phyloP scores from a whole-genome alignment of 2,888 invertebrate species.

The Polyploca ridens region DNA sequence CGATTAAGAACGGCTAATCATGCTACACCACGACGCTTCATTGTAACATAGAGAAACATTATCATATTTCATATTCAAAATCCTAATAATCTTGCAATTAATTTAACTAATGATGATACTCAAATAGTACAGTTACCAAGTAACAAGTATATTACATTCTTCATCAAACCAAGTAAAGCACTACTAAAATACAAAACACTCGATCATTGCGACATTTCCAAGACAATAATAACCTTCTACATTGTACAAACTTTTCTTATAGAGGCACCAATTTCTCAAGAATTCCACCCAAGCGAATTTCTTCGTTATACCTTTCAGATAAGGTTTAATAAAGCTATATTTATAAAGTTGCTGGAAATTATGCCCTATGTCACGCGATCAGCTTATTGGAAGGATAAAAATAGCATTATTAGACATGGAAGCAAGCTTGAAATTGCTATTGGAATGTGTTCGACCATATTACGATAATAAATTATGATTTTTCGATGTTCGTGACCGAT shows the following conservation, averaged over 20 bases:
- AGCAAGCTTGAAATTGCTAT: slow-evolving; percentile 56
- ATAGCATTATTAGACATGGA: slow-evolving; percentile 68
- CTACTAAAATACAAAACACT: slow-evolving; percentile 56
- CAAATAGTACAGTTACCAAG: background rate
- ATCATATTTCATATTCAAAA: too few species aligned
- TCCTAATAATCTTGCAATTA: too few species aligned
- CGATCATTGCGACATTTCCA: slow-evolving; percentile 54
- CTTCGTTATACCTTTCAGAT: slow-evolving; percentile 34
- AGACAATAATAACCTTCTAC: slow-evolving; percentile 42
- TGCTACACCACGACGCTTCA: too few species aligned
- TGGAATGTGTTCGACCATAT: slow-evolving; percentile 62
- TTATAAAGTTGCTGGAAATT: slow-evolving; percentile 30
- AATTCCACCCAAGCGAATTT: slow-evolving; percentile 26
- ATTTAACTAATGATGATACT: too few species aligned
- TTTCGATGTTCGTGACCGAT: slow-evolving; percentile 46
- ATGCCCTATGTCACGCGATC: slow-evolving; percentile 57
- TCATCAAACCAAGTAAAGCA: slow-evolving; percentile 43
- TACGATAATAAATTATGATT: slow-evolving; percentile 35
- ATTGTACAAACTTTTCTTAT: slow-evolving; percentile 46
- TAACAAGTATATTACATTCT: background rate
- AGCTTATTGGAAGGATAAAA: slow-evolving; percentile 61
- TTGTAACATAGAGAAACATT: too few species aligned
- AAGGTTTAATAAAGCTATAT: slow-evolving; percentile 30
- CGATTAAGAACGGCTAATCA: too few species aligned
- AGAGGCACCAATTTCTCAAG: slow-evolving; percentile 31